Base-by-base conservation (phyloP, 2,888 invertebrate species). In the Rhingia rostrata region DNA sequence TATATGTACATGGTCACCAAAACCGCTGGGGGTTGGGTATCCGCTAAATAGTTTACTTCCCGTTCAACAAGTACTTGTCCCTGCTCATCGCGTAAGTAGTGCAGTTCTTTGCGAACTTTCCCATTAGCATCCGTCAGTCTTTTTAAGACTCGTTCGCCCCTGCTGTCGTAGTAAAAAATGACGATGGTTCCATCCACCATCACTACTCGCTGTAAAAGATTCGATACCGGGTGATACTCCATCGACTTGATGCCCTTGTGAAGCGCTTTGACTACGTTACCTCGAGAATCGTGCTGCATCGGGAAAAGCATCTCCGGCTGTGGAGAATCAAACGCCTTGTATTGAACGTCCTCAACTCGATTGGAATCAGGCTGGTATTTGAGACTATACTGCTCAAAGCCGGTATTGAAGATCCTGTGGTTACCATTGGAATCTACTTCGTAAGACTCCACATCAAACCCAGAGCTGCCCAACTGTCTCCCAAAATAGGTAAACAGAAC, bases 341-440 rank as follows among this genome's bases (percentile, higher is more conserved):
- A 53, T 35, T 43, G 10, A n/a, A 78, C 63, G 4, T 35, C 33
- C n/a, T 43, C 35, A 1, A 70, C 22, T 35, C 67, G 69, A 43
- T 78, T 78, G 0, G 78, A 63, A n/a, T 56, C 14, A 3, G 51
- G 51, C 6, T 74, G 30, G 43, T 86, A 87, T 0, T 63, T 58
- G 0, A 86, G 22, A 2, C 61, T 6, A 12, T 77, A 75, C 3
- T 74, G 47, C 6, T 66, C 14, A 10, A 73, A 70, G 3, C 87
- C 87, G 0, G 47, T 63, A 14, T 73, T 73, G 12, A 86, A 87
- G 6, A n/a, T 22, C 9, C 43, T 12, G 33, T 85, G 83, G 30
- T 86, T 87, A 7, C 86, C 86, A 64, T 86, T 82, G 0, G 75
- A n/a, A 41, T 87, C 87, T 37, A 82, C 80, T 12, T 77, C 53